Conservation (phyloP, 1,140 invertebrate species). For the Bursaphelenchus mucronatus region DNA sequence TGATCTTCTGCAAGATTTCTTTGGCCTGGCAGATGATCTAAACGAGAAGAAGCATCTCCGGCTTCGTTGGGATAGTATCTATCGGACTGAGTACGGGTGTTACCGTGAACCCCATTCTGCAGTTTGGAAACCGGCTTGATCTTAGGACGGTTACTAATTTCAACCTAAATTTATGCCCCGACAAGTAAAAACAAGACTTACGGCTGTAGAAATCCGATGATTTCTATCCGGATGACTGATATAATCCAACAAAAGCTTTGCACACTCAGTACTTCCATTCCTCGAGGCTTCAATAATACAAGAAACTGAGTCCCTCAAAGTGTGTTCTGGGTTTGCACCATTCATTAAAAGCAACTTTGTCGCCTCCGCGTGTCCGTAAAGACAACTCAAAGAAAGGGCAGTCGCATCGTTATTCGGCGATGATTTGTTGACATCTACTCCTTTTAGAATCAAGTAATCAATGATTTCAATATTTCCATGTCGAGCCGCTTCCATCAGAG, state of each 20-base stretch:
- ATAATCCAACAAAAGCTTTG: constrained; percentile 87
- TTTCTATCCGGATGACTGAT: constrained; percentile 66
- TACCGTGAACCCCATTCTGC: not conserved
- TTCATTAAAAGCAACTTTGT: constrained; percentile 83
- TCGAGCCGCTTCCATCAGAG: constrained; percentile 65
- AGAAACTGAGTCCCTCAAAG: constrained; percentile 85
- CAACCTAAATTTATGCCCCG: constrained; percentile 30
- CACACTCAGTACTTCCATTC: constrained; percentile 88
- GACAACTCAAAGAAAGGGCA: constrained; percentile 66
- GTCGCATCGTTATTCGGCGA: constrained; percentile 64
- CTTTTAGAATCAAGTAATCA: constrained; percentile 63
- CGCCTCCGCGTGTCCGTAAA: constrained; percentile 84
- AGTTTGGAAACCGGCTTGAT: constrained; percentile 19
- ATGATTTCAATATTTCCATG: constrained; percentile 64
- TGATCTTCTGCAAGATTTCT: too few species aligned
- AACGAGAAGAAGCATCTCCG: too few species aligned
- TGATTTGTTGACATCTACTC: constrained; percentile 61
- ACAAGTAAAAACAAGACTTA: too few species aligned
- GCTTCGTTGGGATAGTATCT: too few species aligned
- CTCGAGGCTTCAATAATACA: constrained; percentile 97
- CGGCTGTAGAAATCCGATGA: not conserved
- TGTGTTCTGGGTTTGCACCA: constrained; percentile 88
- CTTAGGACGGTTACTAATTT: constrained; percentile 35
- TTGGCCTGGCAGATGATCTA: too few species aligned
- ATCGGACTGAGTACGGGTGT: not conserved